Conservation (phyloP, 2,888 invertebrate species). For the Plebejus argus region DNA sequence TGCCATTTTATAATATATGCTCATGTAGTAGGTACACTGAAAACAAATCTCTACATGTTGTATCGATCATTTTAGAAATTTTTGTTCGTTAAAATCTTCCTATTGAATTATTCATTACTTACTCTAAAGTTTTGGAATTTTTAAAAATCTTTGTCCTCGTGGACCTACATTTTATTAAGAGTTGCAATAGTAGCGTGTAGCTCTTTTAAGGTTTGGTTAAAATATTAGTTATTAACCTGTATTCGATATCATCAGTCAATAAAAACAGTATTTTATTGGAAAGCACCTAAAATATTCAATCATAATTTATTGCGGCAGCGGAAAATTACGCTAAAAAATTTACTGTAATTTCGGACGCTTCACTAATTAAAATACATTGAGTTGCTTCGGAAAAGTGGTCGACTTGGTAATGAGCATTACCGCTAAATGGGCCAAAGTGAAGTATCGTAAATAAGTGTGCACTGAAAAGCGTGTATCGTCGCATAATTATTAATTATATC, state of each 20-base stretch:
- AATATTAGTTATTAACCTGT: too few species aligned
- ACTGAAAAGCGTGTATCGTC: neutral
- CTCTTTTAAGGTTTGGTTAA: too few species aligned
- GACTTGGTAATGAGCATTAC: neutral
- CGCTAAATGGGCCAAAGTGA: neutral
- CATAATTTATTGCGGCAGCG: neutral
- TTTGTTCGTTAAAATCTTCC: too few species aligned
- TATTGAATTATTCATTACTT: too few species aligned
- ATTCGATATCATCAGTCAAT: too few species aligned
- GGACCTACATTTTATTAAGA: too few species aligned
- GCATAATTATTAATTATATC: neutral
- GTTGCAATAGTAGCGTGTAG: too few species aligned
- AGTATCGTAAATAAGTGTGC: conserved; percentile 5
- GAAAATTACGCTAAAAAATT: neutral
- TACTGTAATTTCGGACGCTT: neutral
- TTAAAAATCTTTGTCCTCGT: too few species aligned
- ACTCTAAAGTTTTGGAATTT: too few species aligned
- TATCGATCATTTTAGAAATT: too few species aligned
- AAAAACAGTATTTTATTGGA: neutral
- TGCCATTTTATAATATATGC: neutral
- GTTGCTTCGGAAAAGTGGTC: conserved; percentile 14
- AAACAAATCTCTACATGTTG: too few species aligned
- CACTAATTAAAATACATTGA: neutral
- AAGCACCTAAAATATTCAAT: neutral
- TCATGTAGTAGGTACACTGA: neutral